Base-by-base conservation (phyloP, 2,797 vertebrate species). In the Rhyacichthys aspro region DNA sequence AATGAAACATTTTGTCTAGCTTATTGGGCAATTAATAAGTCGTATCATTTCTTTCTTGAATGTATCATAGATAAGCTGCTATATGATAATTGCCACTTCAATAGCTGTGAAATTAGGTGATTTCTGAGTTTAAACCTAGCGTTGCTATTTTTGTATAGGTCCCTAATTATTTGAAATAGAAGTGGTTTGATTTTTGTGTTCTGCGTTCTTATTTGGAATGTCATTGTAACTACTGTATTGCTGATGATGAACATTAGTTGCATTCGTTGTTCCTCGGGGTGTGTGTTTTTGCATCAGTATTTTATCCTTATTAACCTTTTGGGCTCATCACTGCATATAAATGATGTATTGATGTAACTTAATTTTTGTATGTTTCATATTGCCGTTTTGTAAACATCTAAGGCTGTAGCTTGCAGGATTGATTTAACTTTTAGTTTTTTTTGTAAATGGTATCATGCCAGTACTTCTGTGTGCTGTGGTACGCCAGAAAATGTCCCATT, bases 51-150 rank as follows among this genome's bases (percentile, higher is more conserved):
- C 95, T 98, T 96, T 98, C 95, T 96, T 98, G 96, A 99, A 99
- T 99, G 97, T 99, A 98, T 96, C 92, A 94, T 98, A 98, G 96
- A 96, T 96, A 95, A 97, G 97, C 97, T 98, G 97, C 97, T 99
- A 98, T 95, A 96, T 96, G 95, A 96, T 92, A 94, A 96, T 98
- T 96, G 96, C 96, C 97, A 99, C 96, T 99, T 99, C 95, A 90
- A 96, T 98, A 97, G 96, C 97, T 99, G 96, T 99, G 97, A 99
- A 98, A 95, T 97, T 96, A 96, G 94, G 94, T 95, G 93, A 95
- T 94, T 95, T 95, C 92, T 90, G 95, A 94, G 95, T 96, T 90
- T 92, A 92, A 95, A 92, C 90, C 92, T 97, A 94, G 93, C 93
- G 90, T 96, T 96, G 90, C 94, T 90, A 94, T 94, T 95, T 97